A percentile compares a stretch with the other conserved stretches of the same genome.
Evolutionary conservation across 1,140 invertebrate species (phyloP).

Genomic region (Paraescarpia echinospica): DNA sequence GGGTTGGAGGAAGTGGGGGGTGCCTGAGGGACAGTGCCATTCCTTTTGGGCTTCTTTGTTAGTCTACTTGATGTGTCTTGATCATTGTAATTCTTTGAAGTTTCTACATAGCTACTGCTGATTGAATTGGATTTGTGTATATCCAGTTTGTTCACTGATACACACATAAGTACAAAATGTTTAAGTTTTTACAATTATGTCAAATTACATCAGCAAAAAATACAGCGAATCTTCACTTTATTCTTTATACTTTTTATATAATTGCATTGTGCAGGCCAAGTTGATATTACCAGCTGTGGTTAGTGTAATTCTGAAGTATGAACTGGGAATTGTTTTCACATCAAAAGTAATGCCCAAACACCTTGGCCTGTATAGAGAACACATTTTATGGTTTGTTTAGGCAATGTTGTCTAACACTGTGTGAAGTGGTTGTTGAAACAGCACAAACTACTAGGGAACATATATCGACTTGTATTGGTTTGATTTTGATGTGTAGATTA

Average conservation of each 20-base stretch:
- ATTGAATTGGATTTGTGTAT: not conserved
- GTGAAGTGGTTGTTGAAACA: no score
- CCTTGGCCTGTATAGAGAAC: no score
- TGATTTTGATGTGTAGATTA: no score
- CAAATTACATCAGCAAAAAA: no score
- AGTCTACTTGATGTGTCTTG: not conserved
- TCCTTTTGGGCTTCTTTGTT: not conserved
- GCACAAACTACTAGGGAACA: no score
- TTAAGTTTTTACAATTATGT: no score
- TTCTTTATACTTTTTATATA: not conserved
- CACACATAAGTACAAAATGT: no score
- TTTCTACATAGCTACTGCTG: not conserved
- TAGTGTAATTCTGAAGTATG: not conserved
- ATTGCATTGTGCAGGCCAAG: not conserved
- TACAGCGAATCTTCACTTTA: not conserved
- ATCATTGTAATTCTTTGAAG: not conserved
- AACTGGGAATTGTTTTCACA: no score
- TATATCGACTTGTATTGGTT: no score
- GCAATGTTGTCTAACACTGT: no score
- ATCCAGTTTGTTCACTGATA: not conserved
- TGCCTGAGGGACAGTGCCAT: not conserved
- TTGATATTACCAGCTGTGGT: not conserved
- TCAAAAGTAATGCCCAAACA: no score
- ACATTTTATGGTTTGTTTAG: no score
- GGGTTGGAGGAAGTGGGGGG: not conserved